Conservation (phyloP, 2,797 vertebrate genomes). For the Sebastes iracundus region DNA sequence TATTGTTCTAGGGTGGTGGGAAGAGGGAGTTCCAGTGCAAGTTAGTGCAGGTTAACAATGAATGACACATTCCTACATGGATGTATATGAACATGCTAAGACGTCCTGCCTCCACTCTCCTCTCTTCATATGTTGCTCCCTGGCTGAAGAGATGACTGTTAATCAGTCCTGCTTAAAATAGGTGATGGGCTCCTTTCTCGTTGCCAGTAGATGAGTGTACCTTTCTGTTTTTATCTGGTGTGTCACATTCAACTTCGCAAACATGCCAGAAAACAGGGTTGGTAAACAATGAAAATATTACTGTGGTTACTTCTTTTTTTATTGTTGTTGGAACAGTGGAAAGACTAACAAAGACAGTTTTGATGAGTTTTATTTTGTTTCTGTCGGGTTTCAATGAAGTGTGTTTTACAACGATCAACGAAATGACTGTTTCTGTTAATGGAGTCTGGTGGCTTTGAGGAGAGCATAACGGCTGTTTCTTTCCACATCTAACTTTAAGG, state of each 20-base stretch:
- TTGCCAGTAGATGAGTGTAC: no score
- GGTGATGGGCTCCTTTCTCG: no score
- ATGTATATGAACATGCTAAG: background rate
- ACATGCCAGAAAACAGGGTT: background rate
- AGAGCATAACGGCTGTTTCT: no score
- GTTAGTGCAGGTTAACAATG: conserved; percentile 19
- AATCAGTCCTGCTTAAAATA: background rate
- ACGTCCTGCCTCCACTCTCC: background rate
- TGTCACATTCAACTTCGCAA: background rate
- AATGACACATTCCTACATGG: conserved; percentile 17
- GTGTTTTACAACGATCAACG: no score
- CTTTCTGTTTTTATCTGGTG: no score
- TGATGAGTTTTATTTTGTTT: no score
- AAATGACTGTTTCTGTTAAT: background rate
- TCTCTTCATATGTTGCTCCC: background rate
- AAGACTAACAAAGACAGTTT: no score
- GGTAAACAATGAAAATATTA: background rate
- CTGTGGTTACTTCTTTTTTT: background rate
- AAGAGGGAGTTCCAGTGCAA: conserved; percentile 1
- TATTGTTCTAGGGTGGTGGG: background rate
- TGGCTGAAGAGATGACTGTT: background rate
- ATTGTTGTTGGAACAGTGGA: no score
- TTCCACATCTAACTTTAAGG: background rate
- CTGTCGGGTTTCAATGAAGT: no score
- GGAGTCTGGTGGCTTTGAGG: background rate